Evolutionary conservation across 2,888 invertebrate species (phyloP), one percentile per base, ranked within the genome.

Genomic region (Stegana nigrithorax): DNA sequence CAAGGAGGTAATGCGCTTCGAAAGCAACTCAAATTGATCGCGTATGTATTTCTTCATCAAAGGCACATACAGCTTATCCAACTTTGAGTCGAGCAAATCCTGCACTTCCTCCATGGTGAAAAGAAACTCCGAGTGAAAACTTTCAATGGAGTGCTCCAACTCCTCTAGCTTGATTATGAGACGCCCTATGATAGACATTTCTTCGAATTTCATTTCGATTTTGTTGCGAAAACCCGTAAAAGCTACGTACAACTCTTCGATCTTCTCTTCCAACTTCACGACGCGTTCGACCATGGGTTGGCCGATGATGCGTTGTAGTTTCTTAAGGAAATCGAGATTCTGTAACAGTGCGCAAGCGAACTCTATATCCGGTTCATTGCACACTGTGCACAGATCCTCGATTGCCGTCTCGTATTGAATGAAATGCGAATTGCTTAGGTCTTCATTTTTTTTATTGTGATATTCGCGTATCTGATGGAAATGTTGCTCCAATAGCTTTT

Each of bases 71-170:
- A 80, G 68, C 59, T 85, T 85, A 56, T 85, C 83, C 64, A 85
- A 55, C 62, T 86, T 85, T 2, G 79, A 69, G 55, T 85, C 85
- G 17, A 85, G 65, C 81, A 85, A 85, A 2, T 85, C 84, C 73
- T 85, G 85, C 47, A 85, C 67, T 62, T 85, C 85, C 67, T 81
- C 80, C 81, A 86, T 83, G 51, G 83, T 76, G 17, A 64, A 64
- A 0, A 84, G 23, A 23, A 86, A 84, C 1, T 73, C 72, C 0
- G 62, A 17, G 14, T 79, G 70, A 29, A 82, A 72, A 1, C 72
- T 67, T 1, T 71, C 60, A 1, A 81, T 58, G 3, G 71, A 42
- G 0, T 59, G 55, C 8, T 73, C 70, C 4, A 85, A 32, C 1
- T 56, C 62, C 32, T 76, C 74, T 5, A 85, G 76, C 62, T 82